These are phyloP conservation scores for Cremastinae sp. DNA, from an alignment of 2,888 invertebrate genomes.

Conservation along the genomic window DNA sequence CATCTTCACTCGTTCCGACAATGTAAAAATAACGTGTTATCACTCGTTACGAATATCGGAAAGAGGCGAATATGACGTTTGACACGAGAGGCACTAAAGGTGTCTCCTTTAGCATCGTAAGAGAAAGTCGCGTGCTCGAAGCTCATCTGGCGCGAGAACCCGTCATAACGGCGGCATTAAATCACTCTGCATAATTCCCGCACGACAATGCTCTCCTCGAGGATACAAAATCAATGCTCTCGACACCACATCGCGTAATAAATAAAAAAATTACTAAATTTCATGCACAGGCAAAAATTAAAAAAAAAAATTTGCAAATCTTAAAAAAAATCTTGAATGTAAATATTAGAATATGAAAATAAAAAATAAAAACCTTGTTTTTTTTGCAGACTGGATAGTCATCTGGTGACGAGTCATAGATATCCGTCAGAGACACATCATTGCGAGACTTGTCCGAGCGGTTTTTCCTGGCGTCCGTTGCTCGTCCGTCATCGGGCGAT, in stretches of 20 bases:
- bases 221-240: constrained; percentile 75
- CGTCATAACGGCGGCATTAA: constrained; percentile 73
- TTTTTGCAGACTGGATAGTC: constrained; percentile 90
- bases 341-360: neutral
- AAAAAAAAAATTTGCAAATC: neutral
- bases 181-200: constrained; percentile 75
- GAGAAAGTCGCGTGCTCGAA: constrained; percentile 75
- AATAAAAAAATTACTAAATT: constrained; percentile 65
- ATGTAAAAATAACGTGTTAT: too few relatives aligned
- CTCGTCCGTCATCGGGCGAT: constrained; percentile 91
- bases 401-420: constrained; percentile 89
- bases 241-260: constrained; percentile 71
- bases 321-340: too few relatives aligned
- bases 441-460: constrained; percentile 92
- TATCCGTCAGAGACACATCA: constrained; percentile 89
- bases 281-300: neutral
- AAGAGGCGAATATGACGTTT: constrained; percentile 49
- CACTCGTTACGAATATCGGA: constrained; percentile 14
- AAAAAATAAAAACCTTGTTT: neutral
- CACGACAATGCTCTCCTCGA: constrained; percentile 68
- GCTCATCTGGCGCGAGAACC: constrained; percentile 74
- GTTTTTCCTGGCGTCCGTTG: constrained; percentile 90
- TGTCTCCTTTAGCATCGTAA: constrained; percentile 67
- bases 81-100: constrained; percentile 58
- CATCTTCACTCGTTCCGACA: too few relatives aligned